Conservation (phyloP, 1,140 invertebrate genomes). For the Diuraphis noxia region DNA sequence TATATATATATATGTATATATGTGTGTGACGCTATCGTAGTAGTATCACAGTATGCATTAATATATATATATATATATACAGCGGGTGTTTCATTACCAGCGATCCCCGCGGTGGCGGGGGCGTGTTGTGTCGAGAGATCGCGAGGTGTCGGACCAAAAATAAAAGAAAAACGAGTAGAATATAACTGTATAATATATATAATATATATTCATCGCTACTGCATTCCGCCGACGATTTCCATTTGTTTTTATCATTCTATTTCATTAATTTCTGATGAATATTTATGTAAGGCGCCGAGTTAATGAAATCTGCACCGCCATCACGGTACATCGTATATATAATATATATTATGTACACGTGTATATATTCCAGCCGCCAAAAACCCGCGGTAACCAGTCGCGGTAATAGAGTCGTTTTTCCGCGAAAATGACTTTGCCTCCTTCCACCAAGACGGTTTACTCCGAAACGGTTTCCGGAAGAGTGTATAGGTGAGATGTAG, state of each 20-base stretch:
- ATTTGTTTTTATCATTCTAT: slow-evolving; percentile 53
- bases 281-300: slow-evolving; percentile 45
- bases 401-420: slow-evolving; percentile 52
- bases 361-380: background rate
- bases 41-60: background rate
- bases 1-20: slow-evolving; percentile 37
- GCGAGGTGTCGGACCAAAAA: slow-evolving; percentile 24
- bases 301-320: slow-evolving; percentile 37
- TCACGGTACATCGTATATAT: too few species aligned
- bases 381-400: slow-evolving; percentile 45
- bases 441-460: slow-evolving; percentile 22
- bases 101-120: background rate
- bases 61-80: too few species aligned
- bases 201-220: background rate
- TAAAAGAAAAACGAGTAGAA: slow-evolving; percentile 14
- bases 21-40: slow-evolving; percentile 30
- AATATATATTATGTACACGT: background rate
- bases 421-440: slow-evolving; percentile 17
- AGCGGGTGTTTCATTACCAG: slow-evolving; percentile 24
- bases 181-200: background rate
- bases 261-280: slow-evolving; percentile 54
- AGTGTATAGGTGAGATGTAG: background rate
- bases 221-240: slow-evolving; percentile 15
- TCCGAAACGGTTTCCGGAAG: background rate
- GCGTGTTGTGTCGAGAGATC: background rate